A percentile compares a stretch with the other conserved stretches of the same genome.
These are phyloP conservation scores for Sesamia nonagrioides DNA, from an alignment of 1,140 invertebrate species.

Conservation along the genomic window DNA sequence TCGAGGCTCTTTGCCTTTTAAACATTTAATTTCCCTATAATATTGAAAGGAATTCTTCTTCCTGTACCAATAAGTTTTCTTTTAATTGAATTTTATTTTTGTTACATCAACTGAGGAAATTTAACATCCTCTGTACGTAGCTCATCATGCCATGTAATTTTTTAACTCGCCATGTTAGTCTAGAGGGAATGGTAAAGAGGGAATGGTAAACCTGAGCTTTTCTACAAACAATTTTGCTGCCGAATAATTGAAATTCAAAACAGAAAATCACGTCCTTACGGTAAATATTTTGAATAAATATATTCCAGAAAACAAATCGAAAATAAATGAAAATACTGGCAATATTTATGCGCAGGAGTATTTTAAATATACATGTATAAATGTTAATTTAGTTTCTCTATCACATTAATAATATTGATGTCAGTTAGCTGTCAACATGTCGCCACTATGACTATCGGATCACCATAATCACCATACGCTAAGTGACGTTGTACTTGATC, in stretches of 20 bases:
- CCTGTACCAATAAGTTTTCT: constrained; percentile 27
- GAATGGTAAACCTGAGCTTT: neutral
- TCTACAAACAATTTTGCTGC: neutral
- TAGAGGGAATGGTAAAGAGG: constrained; percentile 1
- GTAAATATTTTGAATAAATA: too few species aligned
- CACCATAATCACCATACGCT: too few species aligned
- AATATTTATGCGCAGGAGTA: too few species aligned
- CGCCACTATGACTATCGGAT: too few species aligned
- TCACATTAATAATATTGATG: too few species aligned
- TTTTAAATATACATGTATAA: too few species aligned
- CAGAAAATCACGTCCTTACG: too few species aligned
- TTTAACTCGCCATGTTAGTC: neutral
- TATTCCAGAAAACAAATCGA: too few species aligned
- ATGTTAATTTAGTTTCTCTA: too few species aligned
- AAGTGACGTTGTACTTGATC: too few species aligned
- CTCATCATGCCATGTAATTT: neutral
- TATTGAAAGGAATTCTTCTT: constrained; percentile 1
- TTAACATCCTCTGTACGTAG: neutral
- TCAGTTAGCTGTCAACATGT: too few species aligned
- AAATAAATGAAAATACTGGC: too few species aligned
- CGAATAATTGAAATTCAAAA: neutral
- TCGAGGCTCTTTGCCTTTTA: constrained; percentile 5
- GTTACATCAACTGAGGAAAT: constrained; percentile 18
- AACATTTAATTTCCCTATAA: constrained; percentile 28
- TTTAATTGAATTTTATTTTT: constrained; percentile 34